Base-by-base conservation (phyloP, 2,113 vertebrate genomes). In the Tamias sibiricus region DNA sequence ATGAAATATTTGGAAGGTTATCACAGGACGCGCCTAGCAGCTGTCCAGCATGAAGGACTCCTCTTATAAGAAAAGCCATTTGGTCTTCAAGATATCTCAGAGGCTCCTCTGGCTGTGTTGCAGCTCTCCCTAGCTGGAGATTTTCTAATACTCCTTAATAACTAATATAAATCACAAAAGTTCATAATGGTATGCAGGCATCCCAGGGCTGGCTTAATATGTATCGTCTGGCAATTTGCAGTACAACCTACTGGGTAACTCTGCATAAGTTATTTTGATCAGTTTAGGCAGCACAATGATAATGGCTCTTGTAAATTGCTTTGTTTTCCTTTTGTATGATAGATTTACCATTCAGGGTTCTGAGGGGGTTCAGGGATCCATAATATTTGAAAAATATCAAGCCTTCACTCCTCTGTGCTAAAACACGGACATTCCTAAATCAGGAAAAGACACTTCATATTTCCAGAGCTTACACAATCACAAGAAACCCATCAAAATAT, bases 121-220 rank as follows among this genome's bases (percentile, higher is more conserved):
- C 91, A 93, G 24, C 95, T 84, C 97, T 82, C 91, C 94, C 94
- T 98, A 90, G 97, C n/a, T 95, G 93, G 96, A 97, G 84, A 93
- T 97, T 96, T 98, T 98, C 96, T 93, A 98, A 95, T 96, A 95
- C 87, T 98, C 94, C 83, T 98, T 98, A 98, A 98, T 96, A 96
- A 87, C 92, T 87, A 95, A 94, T 88, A 97, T 97, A 98, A 98
- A 98, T 98, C 95, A 98, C 76, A 95, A 79, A 91, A 97, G 93
- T 97, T 98, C 90, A 95, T 97, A 98, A 95, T 2, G 84, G 86
- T 71, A 69, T 19, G 95, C 42, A 91, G 95, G 84, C 96, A 97
- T 98, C 89, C 89, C 91, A 97, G 90, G 90, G 90, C 74, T 95
- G 76, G 26, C 94, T 98, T 97, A 97, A 96, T 97, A 94, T 79